Base-by-base conservation (phyloP, 2,113 vertebrate species). In the Benitochromis conjunctus region DNA sequence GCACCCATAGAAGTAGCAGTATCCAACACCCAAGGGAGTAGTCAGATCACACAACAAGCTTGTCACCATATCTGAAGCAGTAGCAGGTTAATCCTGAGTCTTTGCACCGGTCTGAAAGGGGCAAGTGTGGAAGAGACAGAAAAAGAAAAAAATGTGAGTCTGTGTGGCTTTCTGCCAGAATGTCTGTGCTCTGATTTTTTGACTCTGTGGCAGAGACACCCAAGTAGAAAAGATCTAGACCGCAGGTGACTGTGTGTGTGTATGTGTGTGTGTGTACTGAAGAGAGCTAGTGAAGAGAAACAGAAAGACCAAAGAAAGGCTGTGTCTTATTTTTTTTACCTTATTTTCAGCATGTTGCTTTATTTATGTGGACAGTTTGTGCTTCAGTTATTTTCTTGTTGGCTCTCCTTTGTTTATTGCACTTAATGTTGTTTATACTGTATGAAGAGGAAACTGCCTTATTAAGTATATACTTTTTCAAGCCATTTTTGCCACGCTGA, bases 341-440 rank as follows among this genome's bases (percentile, higher is more conserved):
- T 81, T 81, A 43, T 74, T 88, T 88, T 64, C 62, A 88, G 77
- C 79, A 38, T 82, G 82, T 82, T 87, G 90, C 51, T 91, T 90
- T 84, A 88, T 89, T 89, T 58, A 82, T 92, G 69, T 76, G 26
- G 64, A 91, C 88, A 80, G 82, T 84, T 82, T 82, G 11, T 46
- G 86, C 81, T 85, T 87, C 48, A 54, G 48, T 77, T 82, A 62
- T 82, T 85, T 77, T 51, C 81, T 77, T 60, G 14, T 66, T 85
- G 31, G 51, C 36, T 84, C 34, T 56, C 34, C 69, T 83, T 81
- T 85, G 43, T 90, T 91, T 82, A 71, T 82, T 21, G 24, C 81
- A 76, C 80, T 85, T 21, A 80, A 43, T 16, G 26, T 48, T 89
- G 29, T 80, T 84, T 66, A 43, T 53, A 74, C 16, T 12, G 9